These are phyloP conservation scores for Mylabris phalerata DNA, from an alignment of 1,140 invertebrate species.

Conservation along the genomic window DNA sequence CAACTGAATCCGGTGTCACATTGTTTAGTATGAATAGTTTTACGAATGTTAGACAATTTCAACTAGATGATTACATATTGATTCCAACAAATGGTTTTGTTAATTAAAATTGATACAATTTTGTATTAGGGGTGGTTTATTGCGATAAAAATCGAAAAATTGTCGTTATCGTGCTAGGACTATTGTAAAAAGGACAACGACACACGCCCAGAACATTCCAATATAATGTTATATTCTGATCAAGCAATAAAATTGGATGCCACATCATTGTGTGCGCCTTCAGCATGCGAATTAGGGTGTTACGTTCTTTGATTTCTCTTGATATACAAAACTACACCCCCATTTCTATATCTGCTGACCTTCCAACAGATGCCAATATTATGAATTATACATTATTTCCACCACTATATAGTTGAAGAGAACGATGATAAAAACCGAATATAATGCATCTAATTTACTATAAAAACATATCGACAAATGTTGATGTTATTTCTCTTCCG, in stretches of 20 bases:
- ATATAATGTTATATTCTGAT: constrained; percentile 40
- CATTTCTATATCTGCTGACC: constrained; percentile 23
- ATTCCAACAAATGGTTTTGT: too few relatives aligned
- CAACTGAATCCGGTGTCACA: constrained; percentile 17
- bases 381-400: not conserved
- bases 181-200: constrained; percentile 16
- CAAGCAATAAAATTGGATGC: constrained; percentile 40
- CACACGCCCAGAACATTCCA: constrained; percentile 33
- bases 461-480: too few relatives aligned
- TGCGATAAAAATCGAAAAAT: too few relatives aligned
- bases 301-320: constrained; percentile 35
- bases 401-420: too few relatives aligned
- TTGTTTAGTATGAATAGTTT: constrained; percentile 5
- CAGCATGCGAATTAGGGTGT: constrained; percentile 38
- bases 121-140: too few relatives aligned
- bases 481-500: too few relatives aligned
- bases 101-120: too few relatives aligned
- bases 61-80: too few relatives aligned
- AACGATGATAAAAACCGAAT: too few relatives aligned
- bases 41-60: too few relatives aligned
- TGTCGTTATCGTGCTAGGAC: constrained; percentile 12
- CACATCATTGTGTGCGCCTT: constrained; percentile 36
- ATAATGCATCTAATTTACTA: too few relatives aligned
- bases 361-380: constrained; percentile 17
- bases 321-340: constrained; percentile 21